Base-by-base conservation (phyloP, 2,113 vertebrate species). In the Bucco capensis region DNA sequence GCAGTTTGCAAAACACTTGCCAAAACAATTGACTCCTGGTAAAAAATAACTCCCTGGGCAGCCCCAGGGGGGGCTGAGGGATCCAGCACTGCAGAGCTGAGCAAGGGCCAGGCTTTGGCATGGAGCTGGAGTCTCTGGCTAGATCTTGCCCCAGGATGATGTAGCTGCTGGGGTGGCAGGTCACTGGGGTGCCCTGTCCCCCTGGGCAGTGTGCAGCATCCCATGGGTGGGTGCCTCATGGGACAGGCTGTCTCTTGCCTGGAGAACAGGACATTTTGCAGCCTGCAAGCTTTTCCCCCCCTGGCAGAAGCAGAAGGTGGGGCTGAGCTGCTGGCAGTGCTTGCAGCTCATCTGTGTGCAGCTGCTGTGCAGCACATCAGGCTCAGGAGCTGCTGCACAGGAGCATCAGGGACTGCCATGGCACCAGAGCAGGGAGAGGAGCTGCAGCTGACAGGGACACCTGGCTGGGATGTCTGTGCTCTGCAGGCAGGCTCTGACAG, bases 1-100 rank as follows among this genome's bases (percentile, higher is more conserved):
- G 89, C n/a, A 44, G 81, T 86, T 74, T 78, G 91, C 89, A 79
- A 78, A 92, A 62, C 64, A 54, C 76, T 88, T 35, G 80, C 89
- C 89, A 69, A 86, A 94, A 87, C 66, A 40, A 76, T 73, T 28
- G 53, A 82, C 42, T 92, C 61, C 70, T 9, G 54, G 74, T 80
- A 19, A 83, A 88, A 86, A 96, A 92, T 18, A 70, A 47, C 65
- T 35, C 14, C 0, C 3, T 15, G 42, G 73, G 64, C 54, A 46
- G 56, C 46, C 15, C 16, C 1, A 2, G 33, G 40, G 30, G 27
- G 35, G 35, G 1, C n/a, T 1, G 40, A 54, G 64, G 50, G 27
- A 47, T 33, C 15, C 0, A 0, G 56, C 21, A 38, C 66, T 56
- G 47, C 44, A 57, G 87, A 3, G 7, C 30, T 1, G 28, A 57